phyloP scores from a whole-genome alignment of 2,797 vertebrate species.

The Myoxocephalus aenaeus region DNA sequence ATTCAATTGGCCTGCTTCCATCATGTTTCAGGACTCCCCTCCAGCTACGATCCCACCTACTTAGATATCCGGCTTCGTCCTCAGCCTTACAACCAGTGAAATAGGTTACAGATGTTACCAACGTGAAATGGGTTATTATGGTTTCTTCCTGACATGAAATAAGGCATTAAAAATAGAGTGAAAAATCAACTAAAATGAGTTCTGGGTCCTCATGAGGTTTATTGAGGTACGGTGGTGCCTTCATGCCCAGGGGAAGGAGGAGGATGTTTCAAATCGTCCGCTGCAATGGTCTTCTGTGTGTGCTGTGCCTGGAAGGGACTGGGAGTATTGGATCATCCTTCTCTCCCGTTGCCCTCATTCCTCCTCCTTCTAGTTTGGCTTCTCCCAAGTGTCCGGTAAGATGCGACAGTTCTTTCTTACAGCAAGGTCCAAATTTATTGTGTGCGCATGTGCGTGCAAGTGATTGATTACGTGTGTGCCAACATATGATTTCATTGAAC shows the following conservation, averaged over 20 bases:
- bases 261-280: constrained; percentile 56
- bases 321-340: constrained; percentile 49
- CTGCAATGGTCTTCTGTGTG: constrained; percentile 33
- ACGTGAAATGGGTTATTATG: constrained; percentile 56
- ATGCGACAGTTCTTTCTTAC: constrained; percentile 36
- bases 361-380: constrained; percentile 44
- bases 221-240: constrained; percentile 29
- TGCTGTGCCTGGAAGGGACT: constrained; percentile 39
- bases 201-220: constrained; percentile 43
- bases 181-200: constrained; percentile 50
- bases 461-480: constrained; percentile 22
- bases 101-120: constrained; percentile 38
- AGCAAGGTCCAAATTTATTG: constrained; percentile 38
- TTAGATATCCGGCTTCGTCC: constrained; percentile 39
- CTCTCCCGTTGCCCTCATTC: constrained; percentile 54
- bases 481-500: constrained; percentile 23
- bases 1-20: constrained; percentile 48
- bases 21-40: constrained; percentile 48
- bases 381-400: constrained; percentile 57
- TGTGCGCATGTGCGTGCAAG: neutral
- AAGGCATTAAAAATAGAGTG: constrained; percentile 59
- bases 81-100: constrained; percentile 40
- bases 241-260: constrained; percentile 22
- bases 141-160: constrained; percentile 49
- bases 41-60: constrained; percentile 54